Base-by-base conservation (phyloP, 2,113 vertebrate genomes). In the Neomonachus schauinslandi region DNA sequence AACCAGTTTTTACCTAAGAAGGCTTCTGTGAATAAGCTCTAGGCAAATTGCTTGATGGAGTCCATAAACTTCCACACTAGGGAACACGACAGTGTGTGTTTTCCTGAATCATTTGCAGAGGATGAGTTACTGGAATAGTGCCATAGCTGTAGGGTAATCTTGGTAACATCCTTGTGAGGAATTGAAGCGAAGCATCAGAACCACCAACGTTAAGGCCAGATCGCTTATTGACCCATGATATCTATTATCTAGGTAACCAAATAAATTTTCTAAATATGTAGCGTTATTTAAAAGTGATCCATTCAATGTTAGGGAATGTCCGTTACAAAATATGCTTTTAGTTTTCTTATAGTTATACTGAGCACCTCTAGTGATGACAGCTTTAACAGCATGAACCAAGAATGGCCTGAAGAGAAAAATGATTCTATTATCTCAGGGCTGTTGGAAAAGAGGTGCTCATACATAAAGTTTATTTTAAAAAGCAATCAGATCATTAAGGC, bases 221-320 rank as follows among this genome's bases (percentile, higher is more conserved):
- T 55, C 69, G 11, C 18, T 67, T 59, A 53, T 80, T 36, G 4
- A 10, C 9, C 55, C 39, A 51, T 11, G 63, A 42, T 24, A 76
- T 53, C 22, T 67, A 33, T 33, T 26, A 36, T 79, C 53, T 74
- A 36, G 5, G 67, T 83, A 85, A 59, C 36, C 69, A 97, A 91
- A 84, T 80, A 39, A 2, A 81, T 67, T 84, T 71, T 92, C 72
- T 82, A 86, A 89, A 36, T 69, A 36, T 36, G 46, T 51, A 74
- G 24, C 46, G 36, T 94, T 94, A 71, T 65, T 72, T 85, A 87
- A 81, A 84, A 83, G 36, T 85, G 51, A 96, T 22, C n/a, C n/a
- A 28, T 22, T 53, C n/a, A 49, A 36, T 16, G 33, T 69, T 26
- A 65, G 22, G 26, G 69, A 76, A 65, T 87, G 51, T 79, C 28